Evolutionary conservation across 1,140 invertebrate species (phyloP).

Genomic region (Drosophila bocki): DNA sequence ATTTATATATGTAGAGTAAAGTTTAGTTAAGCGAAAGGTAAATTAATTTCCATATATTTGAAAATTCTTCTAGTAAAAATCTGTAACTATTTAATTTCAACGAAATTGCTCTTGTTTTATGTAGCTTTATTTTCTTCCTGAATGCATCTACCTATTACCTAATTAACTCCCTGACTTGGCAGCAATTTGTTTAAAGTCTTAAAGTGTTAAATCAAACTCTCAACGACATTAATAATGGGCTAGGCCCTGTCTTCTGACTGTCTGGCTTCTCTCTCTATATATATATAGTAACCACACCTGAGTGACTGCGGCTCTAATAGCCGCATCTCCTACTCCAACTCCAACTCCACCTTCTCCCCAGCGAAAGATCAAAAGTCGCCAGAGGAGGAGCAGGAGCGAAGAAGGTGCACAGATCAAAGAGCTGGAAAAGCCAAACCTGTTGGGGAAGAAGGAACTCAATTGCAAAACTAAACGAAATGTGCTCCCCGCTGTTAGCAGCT

Average conservation of each 20-base stretch:
- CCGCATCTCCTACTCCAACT: conserved; percentile 62
- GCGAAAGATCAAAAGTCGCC: conserved; percentile 70
- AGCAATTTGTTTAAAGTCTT: conserved; percentile 27
- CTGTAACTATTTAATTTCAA: not conserved
- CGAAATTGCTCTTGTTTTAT: not conserved
- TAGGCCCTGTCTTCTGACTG: conserved; percentile 16
- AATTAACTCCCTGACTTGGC: conserved; percentile 4
- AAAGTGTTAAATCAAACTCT: conserved; percentile 57
- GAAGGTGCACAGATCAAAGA: conserved; percentile 40
- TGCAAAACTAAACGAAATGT: conserved; percentile 44
- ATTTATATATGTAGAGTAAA: not conserved
- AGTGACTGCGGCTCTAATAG: conserved; percentile 70
- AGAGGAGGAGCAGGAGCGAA: conserved; percentile 3
- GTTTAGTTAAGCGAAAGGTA: not conserved
- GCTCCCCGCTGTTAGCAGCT: conserved; percentile 38
- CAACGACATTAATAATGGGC: conserved; percentile 57
- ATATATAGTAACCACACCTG: conserved; percentile 58
- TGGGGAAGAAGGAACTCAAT: conserved; percentile 50
- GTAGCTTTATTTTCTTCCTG: not conserved
- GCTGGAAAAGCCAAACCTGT: conserved; percentile 44
- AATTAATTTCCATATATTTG: not conserved
- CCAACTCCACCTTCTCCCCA: conserved; percentile 12
- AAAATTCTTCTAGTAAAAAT: not conserved
- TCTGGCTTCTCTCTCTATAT: conserved; percentile 33
- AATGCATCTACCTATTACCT: not conserved